Conservation (phyloP, 1,140 invertebrate species). For the Tribolium madens region DNA sequence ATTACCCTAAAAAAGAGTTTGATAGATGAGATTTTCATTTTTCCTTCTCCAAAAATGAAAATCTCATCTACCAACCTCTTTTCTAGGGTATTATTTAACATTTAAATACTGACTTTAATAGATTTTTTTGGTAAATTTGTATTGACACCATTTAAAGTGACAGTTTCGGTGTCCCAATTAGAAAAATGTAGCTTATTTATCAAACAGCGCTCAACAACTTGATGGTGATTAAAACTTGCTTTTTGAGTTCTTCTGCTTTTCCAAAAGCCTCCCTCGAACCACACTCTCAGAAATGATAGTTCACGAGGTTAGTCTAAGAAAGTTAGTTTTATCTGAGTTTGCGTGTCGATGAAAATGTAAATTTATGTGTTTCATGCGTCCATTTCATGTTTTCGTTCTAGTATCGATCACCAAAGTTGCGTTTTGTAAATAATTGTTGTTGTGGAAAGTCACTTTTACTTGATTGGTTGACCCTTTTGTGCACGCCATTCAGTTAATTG, state of each 20-base stretch:
- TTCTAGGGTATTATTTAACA: too few relatives aligned
- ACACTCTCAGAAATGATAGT: conserved; percentile 7
- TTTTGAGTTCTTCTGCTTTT: not conserved
- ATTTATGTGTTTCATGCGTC: conserved; percentile 34
- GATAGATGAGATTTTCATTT: too few relatives aligned
- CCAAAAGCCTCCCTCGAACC: not conserved
- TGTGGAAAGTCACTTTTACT: conserved; percentile 28
- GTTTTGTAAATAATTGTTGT: conserved; percentile 35
- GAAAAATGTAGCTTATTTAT: too few relatives aligned
- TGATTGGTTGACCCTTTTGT: conserved; percentile 6
- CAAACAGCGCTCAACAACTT: not conserved
- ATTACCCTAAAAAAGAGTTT: too few relatives aligned
- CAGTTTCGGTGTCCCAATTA: too few relatives aligned
- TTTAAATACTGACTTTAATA: too few relatives aligned
- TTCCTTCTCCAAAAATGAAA: too few relatives aligned
- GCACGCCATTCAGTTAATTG: conserved; percentile 8
- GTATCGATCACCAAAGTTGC: conserved; percentile 22
- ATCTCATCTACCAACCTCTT: too few relatives aligned
- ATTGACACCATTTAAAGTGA: too few relatives aligned
- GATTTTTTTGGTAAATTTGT: too few relatives aligned
- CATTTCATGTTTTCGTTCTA: conserved; percentile 33
- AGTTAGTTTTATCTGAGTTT: conserved; percentile 24
- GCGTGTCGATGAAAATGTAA: conserved; percentile 35
- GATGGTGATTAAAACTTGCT: not conserved
- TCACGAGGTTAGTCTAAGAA: conserved; percentile 18